A percentile compares a stretch with the other conserved stretches of the same genome.
Evolutionary conservation across 2,797 vertebrate genomes (phyloP).

Genomic region (Danio tinwini): DNA sequence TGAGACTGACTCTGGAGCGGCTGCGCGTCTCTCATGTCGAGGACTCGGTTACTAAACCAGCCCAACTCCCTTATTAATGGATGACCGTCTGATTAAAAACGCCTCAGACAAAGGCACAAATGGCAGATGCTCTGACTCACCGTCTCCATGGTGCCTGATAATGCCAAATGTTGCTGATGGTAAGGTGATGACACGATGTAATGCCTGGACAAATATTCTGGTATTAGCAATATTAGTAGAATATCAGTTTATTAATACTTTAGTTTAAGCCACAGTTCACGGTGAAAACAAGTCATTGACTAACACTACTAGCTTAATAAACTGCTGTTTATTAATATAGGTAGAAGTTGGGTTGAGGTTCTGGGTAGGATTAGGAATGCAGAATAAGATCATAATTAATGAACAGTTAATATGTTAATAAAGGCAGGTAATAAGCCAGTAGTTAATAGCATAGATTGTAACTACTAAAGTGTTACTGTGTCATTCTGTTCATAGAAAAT

Average conservation of each 20-base stretch:
- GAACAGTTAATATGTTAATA: too few relatives aligned
- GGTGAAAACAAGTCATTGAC: too few relatives aligned
- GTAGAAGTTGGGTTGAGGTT: too few relatives aligned
- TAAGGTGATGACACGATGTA: constrained; percentile 8
- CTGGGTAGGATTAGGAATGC: too few relatives aligned
- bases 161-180: constrained; percentile 25
- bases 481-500: too few relatives aligned
- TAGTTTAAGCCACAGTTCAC: too few relatives aligned
- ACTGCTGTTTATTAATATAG: too few relatives aligned
- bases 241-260: not conserved
- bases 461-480: too few relatives aligned
- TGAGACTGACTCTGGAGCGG: constrained; percentile 56
- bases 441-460: too few relatives aligned
- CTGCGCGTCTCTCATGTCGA: constrained; percentile 69
- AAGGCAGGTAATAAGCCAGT: too few relatives aligned
- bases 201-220: not conserved
- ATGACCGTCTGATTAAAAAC: constrained; percentile 74
- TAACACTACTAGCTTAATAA: too few relatives aligned
- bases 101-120: constrained; percentile 22
- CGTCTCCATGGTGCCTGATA: constrained; percentile 22
- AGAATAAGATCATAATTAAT: too few relatives aligned
- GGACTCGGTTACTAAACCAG: constrained; percentile 72
- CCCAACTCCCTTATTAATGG: constrained; percentile 77
- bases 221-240: not conserved
- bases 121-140: constrained; percentile 24